Evolutionary conservation across 2,113 vertebrate species (phyloP).

Genomic region (Anguilla japonica): DNA sequence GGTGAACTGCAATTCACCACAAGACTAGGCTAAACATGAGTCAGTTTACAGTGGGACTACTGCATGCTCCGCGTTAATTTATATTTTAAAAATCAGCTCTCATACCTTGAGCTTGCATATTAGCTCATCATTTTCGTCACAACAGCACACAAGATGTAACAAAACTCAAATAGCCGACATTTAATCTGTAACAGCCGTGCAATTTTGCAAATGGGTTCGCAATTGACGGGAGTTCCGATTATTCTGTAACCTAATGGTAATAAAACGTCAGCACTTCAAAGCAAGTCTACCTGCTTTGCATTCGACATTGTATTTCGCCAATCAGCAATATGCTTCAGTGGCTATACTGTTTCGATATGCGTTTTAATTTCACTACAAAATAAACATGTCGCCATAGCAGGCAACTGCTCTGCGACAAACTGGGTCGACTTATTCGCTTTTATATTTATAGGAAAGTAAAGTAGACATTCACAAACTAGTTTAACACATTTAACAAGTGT

Average conservation of each 20-base stretch:
- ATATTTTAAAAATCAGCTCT: neutral
- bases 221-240: neutral
- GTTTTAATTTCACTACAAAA: neutral
- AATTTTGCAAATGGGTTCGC: neutral
- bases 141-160: neutral
- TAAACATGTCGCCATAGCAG: neutral
- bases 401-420: neutral
- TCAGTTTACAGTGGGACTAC: slow-evolving; percentile 40
- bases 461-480: too few relatives aligned
- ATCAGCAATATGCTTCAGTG: neutral
- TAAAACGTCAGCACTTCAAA: neutral
- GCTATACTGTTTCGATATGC: neutral
- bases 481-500: too few relatives aligned
- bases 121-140: neutral
- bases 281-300: neutral
- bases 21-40: slow-evolving; percentile 62
- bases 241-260: neutral
- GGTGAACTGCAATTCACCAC: slow-evolving; percentile 60
- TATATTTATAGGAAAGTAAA: neutral
- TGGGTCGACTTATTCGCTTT: neutral
- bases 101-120: neutral
- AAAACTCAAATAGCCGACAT: neutral
- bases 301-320: neutral
- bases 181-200: neutral
- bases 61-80: neutral